Conservation (phyloP, 2,888 invertebrate genomes). For the Coelopa pilipes region DNA sequence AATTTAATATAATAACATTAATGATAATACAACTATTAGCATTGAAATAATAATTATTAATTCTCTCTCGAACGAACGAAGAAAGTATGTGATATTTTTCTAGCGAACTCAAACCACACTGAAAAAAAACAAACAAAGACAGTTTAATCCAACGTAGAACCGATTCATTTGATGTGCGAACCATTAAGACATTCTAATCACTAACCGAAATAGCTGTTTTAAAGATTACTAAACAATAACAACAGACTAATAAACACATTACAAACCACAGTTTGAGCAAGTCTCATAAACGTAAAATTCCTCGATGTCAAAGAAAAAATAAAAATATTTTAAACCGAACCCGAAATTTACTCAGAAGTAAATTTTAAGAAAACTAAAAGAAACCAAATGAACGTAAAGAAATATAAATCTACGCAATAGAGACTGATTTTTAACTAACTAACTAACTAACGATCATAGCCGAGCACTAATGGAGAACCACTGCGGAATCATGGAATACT, state of each 20-base stretch:
- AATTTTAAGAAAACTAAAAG: constrained; percentile 6
- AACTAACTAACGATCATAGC: constrained; percentile 16
- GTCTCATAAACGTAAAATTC: constrained; percentile 9
- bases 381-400: constrained; percentile 29
- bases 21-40: constrained; percentile 45
- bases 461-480: too few relatives aligned
- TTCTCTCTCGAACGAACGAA: constrained; percentile 68
- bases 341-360: constrained; percentile 4
- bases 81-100: constrained; percentile 68
- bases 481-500: too few relatives aligned
- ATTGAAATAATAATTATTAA: constrained; percentile 39
- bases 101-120: constrained; percentile 55
- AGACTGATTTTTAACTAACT: constrained; percentile 63
- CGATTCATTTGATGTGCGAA: constrained; percentile 1
- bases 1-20: constrained; percentile 40
- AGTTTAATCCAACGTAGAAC: constrained; percentile 12
- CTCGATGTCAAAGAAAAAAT: constrained; percentile 24
- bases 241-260: not conserved
- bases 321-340: not conserved
- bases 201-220: not conserved
- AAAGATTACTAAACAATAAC: not conserved
- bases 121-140: constrained; percentile 30
- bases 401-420: constrained; percentile 62
- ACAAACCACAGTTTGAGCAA: not conserved
- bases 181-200: not conserved